A percentile compares a stretch with the other conserved stretches of the same genome.
Evolutionary conservation across 2,888 invertebrate genomes (phyloP).

Genomic region (Amorpha juglandis): DNA sequence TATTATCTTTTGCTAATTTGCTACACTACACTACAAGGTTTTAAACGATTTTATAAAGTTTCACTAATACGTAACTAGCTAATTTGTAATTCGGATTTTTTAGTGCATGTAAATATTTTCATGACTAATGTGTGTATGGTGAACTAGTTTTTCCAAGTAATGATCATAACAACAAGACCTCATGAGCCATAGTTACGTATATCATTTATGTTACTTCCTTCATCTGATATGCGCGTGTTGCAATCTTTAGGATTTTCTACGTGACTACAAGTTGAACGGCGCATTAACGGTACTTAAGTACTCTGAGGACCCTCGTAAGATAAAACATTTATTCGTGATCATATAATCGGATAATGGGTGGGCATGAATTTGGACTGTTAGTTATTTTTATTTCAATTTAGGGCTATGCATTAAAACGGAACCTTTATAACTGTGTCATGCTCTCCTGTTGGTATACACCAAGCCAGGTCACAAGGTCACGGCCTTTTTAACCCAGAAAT

Average conservation of each 20-base stretch:
- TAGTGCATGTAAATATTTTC: constrained; percentile 39
- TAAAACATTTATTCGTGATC: background rate
- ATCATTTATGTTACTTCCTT: constrained; percentile 57
- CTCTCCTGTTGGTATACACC: too few relatives aligned
- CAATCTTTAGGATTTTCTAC: constrained; percentile 23
- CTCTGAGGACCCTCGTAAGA: background rate
- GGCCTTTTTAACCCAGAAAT: too few relatives aligned
- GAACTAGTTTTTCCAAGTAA: constrained; percentile 53
- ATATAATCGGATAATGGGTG: background rate
- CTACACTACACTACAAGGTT: too few relatives aligned
- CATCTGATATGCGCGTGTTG: constrained; percentile 51
- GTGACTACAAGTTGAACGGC: constrained; percentile 6
- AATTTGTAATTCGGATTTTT: constrained; percentile 3
- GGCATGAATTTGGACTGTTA: background rate
- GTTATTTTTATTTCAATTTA: too few relatives aligned
- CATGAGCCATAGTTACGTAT: constrained; percentile 39
- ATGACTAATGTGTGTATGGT: constrained; percentile 47
- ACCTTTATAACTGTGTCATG: too few relatives aligned
- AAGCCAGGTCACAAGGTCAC: too few relatives aligned
- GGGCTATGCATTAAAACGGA: too few relatives aligned
- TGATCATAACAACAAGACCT: constrained; percentile 38
- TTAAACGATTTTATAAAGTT: background rate
- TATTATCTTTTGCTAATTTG: too few relatives aligned
- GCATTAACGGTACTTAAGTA: constrained; percentile 25
- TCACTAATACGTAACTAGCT: background rate